Evolutionary conservation across 2,888 invertebrate genomes (phyloP), one percentile per base, ranked within the genome.

Genomic region (Dorcus parallelipipedus): DNA sequence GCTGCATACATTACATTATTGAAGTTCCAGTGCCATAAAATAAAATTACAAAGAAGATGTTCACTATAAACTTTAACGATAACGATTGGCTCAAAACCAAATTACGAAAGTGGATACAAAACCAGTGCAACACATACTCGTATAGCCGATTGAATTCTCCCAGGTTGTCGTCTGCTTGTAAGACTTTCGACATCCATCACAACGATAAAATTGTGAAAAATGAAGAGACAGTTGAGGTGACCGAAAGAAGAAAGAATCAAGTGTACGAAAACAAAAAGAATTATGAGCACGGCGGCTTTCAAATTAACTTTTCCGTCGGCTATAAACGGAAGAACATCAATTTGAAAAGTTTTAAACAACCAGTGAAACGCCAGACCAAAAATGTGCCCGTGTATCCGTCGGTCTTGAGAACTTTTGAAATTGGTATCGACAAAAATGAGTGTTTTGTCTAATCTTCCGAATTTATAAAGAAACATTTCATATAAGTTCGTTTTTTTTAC

Each of bases 321-420:
- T 33, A 5, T 33, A 33, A 10, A 20, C 23, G 17, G 10, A 45
- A 20, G n/a, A 45, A 14, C 6, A 6, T 41, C n/a, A 41, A 23
- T 45, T 45, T 45, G 4, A 45, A 7, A n/a, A 10, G 26, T 7
- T 5, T 33, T 6, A 33, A 7, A 20, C 17, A 45, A 45, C 17
- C 45, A 4, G 14, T 5, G 7, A 45, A 45, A 20, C 17, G n/a
- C 9, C 45, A 45, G 7, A 45, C 23, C 9, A 23, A 14, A 17
- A 45, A 38, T 45, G 9, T 4, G 17, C 53, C 45, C 14, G n/a
- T 53, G 23, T 53, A 53, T 53, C 53, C 53, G 8, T 7, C 33
- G 23, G 53, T 53, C 20, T 38, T 53, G 33, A 53, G 14, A 17
- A 53, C 53, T 45, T 53, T 53, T 45, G 53, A 53, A 17, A 10